These are phyloP conservation scores for Penaeus vannamei DNA, from an alignment of 1,140 invertebrate species.

Conservation along the genomic window DNA sequence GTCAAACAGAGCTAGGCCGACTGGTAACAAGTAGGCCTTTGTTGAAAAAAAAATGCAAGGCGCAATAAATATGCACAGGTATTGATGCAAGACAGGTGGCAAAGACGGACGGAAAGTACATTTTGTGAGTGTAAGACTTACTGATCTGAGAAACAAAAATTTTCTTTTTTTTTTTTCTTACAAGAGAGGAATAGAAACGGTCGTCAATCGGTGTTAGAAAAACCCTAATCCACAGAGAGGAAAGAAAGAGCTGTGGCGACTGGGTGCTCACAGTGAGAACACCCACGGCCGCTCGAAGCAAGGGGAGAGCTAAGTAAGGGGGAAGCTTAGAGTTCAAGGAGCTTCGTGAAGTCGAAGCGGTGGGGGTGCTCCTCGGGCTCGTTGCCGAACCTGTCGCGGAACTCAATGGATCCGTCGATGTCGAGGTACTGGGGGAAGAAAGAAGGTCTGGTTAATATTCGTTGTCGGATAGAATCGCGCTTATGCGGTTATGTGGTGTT, in stretches of 20 bases:
- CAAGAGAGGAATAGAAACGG: too few relatives aligned
- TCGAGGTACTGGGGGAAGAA: constrained; percentile 52
- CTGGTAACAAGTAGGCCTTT: too few relatives aligned
- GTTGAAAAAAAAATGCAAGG: too few relatives aligned
- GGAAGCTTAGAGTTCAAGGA: constrained; percentile 27
- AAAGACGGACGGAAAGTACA: too few relatives aligned
- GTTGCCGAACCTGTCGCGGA: constrained; percentile 61
- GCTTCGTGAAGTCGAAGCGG: constrained; percentile 49
- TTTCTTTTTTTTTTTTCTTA: too few relatives aligned
- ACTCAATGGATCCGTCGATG: constrained; percentile 44
- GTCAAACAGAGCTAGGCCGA: too few relatives aligned
- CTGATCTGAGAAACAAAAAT: too few relatives aligned
- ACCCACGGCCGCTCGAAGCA: not conserved
- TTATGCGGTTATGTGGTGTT: not conserved
- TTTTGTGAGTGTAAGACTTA: too few relatives aligned
- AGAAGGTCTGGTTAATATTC: not conserved
- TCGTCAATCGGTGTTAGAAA: too few relatives aligned
- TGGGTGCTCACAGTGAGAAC: not conserved
- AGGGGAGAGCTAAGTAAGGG: not conserved
- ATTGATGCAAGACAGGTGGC: too few relatives aligned
- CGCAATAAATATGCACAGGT: too few relatives aligned
- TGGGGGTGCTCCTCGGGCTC: constrained; percentile 56
- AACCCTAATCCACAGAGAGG: too few relatives aligned
- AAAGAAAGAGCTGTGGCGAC: not conserved
- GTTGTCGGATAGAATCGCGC: not conserved